phyloP scores from a whole-genome alignment of 2,888 invertebrate genomes.

The Ellobium chinense region DNA sequence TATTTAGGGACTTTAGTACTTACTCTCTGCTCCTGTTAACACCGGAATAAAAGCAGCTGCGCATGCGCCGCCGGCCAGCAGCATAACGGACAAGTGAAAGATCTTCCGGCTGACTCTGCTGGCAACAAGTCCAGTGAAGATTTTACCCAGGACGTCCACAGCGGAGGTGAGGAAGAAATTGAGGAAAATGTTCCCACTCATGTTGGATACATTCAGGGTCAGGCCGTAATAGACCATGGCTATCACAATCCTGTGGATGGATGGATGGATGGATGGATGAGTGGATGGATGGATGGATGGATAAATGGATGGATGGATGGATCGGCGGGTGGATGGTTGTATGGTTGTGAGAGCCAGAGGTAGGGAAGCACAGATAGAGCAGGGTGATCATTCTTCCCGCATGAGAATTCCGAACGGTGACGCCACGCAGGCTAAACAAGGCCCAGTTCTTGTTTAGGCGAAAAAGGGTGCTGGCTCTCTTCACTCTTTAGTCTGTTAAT shows the following conservation, averaged over 20 bases:
- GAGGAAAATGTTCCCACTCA: not conserved
- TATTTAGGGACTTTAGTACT: not conserved
- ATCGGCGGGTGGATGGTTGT: too few species aligned
- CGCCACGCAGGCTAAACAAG: too few species aligned
- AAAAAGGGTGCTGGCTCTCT: too few species aligned
- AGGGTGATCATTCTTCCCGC: too few species aligned
- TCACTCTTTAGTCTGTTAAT: too few species aligned
- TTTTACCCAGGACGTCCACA: not conserved
- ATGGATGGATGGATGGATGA: too few species aligned
- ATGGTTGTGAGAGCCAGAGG: too few species aligned
- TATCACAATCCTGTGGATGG: not conserved
- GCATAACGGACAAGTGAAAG: not conserved
- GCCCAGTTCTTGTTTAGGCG: too few species aligned
- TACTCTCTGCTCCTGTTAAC: not conserved
- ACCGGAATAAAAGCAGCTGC: conserved; percentile 2
- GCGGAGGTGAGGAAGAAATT: not conserved
- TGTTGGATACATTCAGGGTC: not conserved
- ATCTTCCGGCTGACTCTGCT: not conserved
- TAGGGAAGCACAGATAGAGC: too few species aligned
- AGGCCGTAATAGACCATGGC: not conserved
- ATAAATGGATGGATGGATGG: too few species aligned
- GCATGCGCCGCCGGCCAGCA: not conserved
- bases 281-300: too few species aligned
- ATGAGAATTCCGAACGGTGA: too few species aligned
- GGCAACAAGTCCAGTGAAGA: not conserved